Conservation (phyloP, 2,888 invertebrate species). For the Pseudanteris insignis region DNA sequence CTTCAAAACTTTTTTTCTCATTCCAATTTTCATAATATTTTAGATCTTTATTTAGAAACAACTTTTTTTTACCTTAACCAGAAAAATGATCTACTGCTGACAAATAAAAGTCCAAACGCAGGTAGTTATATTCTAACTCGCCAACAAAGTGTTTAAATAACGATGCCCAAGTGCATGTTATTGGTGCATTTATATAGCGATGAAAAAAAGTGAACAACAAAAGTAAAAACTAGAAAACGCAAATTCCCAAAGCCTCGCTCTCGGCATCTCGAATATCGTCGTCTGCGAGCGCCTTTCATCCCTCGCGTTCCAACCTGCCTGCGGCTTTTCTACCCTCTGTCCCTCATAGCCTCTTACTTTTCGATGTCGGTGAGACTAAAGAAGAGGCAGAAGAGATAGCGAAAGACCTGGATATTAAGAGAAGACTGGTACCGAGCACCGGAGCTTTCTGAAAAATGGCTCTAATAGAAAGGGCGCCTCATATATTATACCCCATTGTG, state of each 20-base stretch:
- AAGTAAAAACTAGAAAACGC: conserved; percentile 13
- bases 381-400: conserved; percentile 38
- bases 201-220: conserved; percentile 34
- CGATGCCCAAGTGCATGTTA: conserved; percentile 36
- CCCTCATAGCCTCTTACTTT: conserved; percentile 29
- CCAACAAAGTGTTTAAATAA: conserved; percentile 31
- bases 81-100: conserved; percentile 8
- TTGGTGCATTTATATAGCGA: conserved; percentile 39
- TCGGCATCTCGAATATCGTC: conserved; percentile 43
- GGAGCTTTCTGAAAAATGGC: conserved; percentile 48
- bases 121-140: conserved; percentile 18
- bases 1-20: too few relatives aligned
- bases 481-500: conserved; percentile 53
- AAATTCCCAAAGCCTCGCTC: conserved; percentile 40
- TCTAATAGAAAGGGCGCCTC: conserved; percentile 50
- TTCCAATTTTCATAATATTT: background rate
- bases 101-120: conserved; percentile 10
- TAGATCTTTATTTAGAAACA: conserved; percentile 1
- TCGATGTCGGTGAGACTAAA: conserved; percentile 41
- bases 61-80: too few relatives aligned
- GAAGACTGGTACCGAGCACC: conserved; percentile 36
- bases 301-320: conserved; percentile 35
- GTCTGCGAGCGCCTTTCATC: conserved; percentile 40
- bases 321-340: conserved; percentile 38
- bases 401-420: conserved; percentile 41